Percentiles rank a stretch among this genome's conserved stretches.
These are phyloP conservation scores for Sebastes fasciatus DNA, from an alignment of 2,113 vertebrate genomes.

Conservation along the genomic window DNA sequence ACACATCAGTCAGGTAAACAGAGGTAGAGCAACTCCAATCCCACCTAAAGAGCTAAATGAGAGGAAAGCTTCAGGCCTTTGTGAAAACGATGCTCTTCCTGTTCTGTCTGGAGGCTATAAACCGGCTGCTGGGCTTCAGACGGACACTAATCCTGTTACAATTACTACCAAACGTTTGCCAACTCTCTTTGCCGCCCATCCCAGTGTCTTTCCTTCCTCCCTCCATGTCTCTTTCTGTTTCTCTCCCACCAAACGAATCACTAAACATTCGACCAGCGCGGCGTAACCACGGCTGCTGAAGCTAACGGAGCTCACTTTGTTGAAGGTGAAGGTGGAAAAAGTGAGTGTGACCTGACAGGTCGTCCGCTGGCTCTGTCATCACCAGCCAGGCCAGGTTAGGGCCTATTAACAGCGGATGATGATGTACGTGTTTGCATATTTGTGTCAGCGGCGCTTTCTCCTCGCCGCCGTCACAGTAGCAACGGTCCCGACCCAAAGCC, in stretches of 20 bases:
- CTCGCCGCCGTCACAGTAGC: slow-evolving; percentile 39
- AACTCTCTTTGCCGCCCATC: neutral
- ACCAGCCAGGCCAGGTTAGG: slow-evolving; percentile 54
- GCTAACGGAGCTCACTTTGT: slow-evolving; percentile 18
- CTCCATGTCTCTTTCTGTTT: neutral
- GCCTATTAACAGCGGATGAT: slow-evolving; percentile 63
- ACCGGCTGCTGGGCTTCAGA: slow-evolving; percentile 24
- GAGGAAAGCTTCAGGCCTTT: neutral
- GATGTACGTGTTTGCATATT: slow-evolving; percentile 74
- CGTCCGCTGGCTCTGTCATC: slow-evolving; percentile 63
- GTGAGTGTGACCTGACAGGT: slow-evolving; percentile 57
- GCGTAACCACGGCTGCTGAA: neutral
- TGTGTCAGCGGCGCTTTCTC: slow-evolving; percentile 69
- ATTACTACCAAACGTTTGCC: slow-evolving; percentile 30
- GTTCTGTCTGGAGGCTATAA: slow-evolving; percentile 13
- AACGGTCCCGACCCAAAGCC: slow-evolving; percentile 36
- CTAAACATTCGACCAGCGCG: neutral
- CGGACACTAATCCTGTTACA: slow-evolving; percentile 23
- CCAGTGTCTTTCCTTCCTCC: slow-evolving; percentile 1
- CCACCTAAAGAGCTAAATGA: neutral
- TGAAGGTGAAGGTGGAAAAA: slow-evolving; percentile 66
- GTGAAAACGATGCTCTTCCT: slow-evolving; percentile 3
- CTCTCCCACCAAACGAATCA: slow-evolving; percentile 18
- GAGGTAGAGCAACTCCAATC: neutral
- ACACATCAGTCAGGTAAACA: neutral